Conservation (phyloP, 2,797 vertebrate genomes). For the Amazona ochrocephala region DNA sequence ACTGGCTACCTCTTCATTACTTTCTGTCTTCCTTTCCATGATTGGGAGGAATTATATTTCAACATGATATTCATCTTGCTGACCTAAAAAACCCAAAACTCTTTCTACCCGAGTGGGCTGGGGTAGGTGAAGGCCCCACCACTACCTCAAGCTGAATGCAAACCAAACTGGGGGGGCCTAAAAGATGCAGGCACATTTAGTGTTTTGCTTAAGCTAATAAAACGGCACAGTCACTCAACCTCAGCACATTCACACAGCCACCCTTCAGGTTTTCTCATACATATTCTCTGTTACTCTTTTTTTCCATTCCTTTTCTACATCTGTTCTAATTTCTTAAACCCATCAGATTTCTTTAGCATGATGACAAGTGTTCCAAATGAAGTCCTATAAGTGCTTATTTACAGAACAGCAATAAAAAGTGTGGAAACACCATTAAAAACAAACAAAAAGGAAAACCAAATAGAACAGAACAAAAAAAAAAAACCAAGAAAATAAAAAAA, state of each 20-base stretch:
- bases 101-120: not conserved
- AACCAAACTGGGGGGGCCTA: fast-evolving
- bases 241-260: not conserved
- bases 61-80: not conserved
- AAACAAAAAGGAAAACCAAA: not conserved
- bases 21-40: not conserved
- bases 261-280: not conserved
- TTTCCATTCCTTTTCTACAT: not conserved
- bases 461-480: not conserved
- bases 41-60: not conserved
- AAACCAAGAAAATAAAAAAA: too few species aligned
- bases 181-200: not conserved
- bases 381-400: not conserved
- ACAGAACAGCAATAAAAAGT: not conserved
- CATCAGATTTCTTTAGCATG: not conserved
- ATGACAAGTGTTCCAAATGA: not conserved
- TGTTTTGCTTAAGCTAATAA: not conserved
- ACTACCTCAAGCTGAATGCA: not conserved
- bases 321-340: not conserved
- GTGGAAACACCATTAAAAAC: not conserved
- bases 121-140: fast-evolving
- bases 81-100: not conserved
- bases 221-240: not conserved
- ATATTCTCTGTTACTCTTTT: not conserved
- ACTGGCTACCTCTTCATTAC: not conserved